These are phyloP conservation scores for Limnephilus marmoratus DNA, from an alignment of 2,888 invertebrate genomes.

Conservation along the genomic window DNA sequence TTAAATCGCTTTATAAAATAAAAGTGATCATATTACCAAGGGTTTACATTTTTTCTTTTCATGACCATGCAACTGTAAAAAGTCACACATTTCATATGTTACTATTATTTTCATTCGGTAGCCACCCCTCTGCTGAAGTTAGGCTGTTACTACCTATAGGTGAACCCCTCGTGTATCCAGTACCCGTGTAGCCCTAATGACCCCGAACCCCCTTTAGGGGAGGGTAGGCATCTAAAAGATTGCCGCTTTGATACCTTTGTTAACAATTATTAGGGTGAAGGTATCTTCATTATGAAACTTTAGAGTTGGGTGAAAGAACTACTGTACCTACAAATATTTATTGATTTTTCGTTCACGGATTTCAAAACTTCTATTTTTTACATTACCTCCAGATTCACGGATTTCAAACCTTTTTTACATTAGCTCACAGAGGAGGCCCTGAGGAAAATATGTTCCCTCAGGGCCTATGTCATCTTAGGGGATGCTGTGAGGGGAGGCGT, in stretches of 20 bases:
- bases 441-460: too few species aligned
- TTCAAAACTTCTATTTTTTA: background rate
- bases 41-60: background rate
- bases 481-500: too few species aligned
- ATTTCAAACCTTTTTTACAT: too few species aligned
- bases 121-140: slow-evolving; percentile 29
- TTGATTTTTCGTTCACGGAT: background rate
- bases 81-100: slow-evolving; percentile 38
- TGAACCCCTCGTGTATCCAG: background rate
- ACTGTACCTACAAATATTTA: background rate
- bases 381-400: too few species aligned
- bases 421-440: too few species aligned
- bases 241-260: slow-evolving; percentile 32
- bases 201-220: slow-evolving; percentile 16
- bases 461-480: too few species aligned
- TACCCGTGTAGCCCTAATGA: slow-evolving; percentile 8
- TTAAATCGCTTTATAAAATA: background rate
- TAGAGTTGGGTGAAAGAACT: background rate
- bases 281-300: slow-evolving; percentile 11
- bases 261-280: slow-evolving; percentile 35
- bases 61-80: background rate
- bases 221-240: slow-evolving; percentile 33
- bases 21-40: background rate
- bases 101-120: slow-evolving; percentile 27
- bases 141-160: slow-evolving; percentile 1